Evolutionary conservation across 1,140 invertebrate genomes (phyloP), one percentile per base, ranked within the genome.

Genomic region (Diabrotica virgifera): DNA sequence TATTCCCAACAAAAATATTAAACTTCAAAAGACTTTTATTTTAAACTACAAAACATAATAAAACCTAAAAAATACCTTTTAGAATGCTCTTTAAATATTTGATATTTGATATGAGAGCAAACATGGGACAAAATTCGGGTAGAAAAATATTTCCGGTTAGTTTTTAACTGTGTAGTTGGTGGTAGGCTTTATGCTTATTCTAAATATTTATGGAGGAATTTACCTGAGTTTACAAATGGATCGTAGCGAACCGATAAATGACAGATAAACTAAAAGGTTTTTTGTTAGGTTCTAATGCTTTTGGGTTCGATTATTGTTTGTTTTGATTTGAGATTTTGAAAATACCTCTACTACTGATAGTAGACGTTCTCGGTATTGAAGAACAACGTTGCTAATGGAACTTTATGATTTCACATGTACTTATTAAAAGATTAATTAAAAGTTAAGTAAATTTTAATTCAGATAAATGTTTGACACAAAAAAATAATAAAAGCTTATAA

Each of bases 191-290:
- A 46, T 46, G 40, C n/a, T 46, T 46, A 46, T n/a, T 46, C n/a
- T 46, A 46, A 46, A 46, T 46, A 46, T 46, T 46, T 46, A 46
- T 46, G 40, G n/a, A 46, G 8, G 40, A 8, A 46, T 4, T 46
- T 46, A 46, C 40, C 40, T 46, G 40, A 46, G 40, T 46, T 46
- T 46, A 46, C 40, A 46, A 46, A 46, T 46, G 40, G 40, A 46
- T 46, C 40, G 8, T n/a, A 8, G 8, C 8, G 8, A 46, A n/a
- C 40, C 40, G 40, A 46, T 46, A 46, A 46, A 46, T 46, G 40
- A 46, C 40, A 46, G 40, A 46, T 46, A 46, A 46, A 46, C 40
- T 46, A 46, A 46, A 46, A 46, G 40, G 40, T 46, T 46, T 46
- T 46, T 46, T 46, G 40, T 46, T 46, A 46, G 8, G 40, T 46